Percentiles rank a stretch among this genome's conserved stretches.
Evolutionary conservation across 2,888 invertebrate species (phyloP).

Genomic region (Spilarctia lutea): DNA sequence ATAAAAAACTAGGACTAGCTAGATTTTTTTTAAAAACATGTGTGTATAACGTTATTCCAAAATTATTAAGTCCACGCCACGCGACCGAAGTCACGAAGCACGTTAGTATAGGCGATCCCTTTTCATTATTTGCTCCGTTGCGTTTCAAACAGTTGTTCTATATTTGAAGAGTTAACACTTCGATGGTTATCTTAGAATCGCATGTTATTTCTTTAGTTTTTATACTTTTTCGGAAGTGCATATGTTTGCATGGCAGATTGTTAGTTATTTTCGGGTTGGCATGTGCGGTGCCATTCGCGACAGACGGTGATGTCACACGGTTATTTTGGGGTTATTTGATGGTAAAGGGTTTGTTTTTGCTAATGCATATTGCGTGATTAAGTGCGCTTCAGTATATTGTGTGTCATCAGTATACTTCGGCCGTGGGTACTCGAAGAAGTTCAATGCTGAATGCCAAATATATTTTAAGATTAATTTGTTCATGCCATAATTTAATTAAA

Average conservation of each 20-base stretch:
- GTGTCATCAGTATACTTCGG: constrained; percentile 33
- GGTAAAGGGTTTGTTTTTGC: constrained; percentile 73
- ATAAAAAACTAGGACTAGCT: background rate
- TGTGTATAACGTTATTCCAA: background rate
- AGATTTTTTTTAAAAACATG: background rate
- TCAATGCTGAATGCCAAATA: background rate
- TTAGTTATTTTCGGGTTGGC: constrained; percentile 81
- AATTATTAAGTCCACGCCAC: background rate
- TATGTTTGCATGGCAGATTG: constrained; percentile 70
- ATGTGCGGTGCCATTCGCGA: constrained; percentile 78
- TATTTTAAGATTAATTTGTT: constrained; percentile 4
- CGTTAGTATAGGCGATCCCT: constrained; percentile 48
- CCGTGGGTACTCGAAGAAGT: background rate
- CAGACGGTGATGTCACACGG: constrained; percentile 82
- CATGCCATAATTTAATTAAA: background rate
- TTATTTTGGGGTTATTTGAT: constrained; percentile 72
- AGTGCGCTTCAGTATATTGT: constrained; percentile 36
- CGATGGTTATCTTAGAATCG: constrained; percentile 65
- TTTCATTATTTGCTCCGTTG: constrained; percentile 67
- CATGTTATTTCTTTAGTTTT: constrained; percentile 44
- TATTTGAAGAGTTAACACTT: constrained; percentile 62
- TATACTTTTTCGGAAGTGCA: constrained; percentile 38
- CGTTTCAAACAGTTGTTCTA: constrained; percentile 63
- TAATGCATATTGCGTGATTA: constrained; percentile 50
- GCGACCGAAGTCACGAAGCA: constrained; percentile 27